phyloP scores from a whole-genome alignment of 2,113 vertebrate species.

The Psammodynastes pulverulentus region DNA sequence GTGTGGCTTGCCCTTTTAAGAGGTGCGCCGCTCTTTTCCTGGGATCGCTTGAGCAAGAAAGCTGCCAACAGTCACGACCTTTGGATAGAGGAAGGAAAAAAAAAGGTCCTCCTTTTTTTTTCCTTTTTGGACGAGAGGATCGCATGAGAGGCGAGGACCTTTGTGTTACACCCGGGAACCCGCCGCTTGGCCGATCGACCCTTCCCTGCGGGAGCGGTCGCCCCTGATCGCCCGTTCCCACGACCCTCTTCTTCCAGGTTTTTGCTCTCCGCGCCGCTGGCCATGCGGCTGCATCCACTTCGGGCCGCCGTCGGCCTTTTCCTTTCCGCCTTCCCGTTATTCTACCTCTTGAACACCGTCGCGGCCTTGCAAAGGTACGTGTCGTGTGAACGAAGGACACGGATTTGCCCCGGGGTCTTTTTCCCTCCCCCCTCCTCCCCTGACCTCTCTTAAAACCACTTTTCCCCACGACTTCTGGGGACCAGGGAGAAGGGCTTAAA shows the following conservation, averaged over 20 bases:
- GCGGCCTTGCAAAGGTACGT: slow-evolving; percentile 80
- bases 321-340: slow-evolving; percentile 73
- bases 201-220: background rate
- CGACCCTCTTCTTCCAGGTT: background rate
- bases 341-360: slow-evolving; percentile 73
- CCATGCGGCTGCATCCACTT: slow-evolving; percentile 73
- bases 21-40: background rate
- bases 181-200: background rate
- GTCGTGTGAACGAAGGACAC: background rate
- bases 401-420: background rate
- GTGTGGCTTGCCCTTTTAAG: background rate
- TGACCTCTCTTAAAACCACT: background rate
- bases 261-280: background rate
- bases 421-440: no score
- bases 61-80: background rate
- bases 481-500: background rate
- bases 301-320: slow-evolving; percentile 75
- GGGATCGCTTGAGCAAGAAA: background rate
- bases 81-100: background rate
- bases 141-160: background rate
- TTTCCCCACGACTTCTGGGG: no score
- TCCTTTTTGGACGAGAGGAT: background rate
- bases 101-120: no score
- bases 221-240: background rate
- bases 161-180: background rate